phyloP scores from a whole-genome alignment of 2,888 invertebrate genomes.

The Bombylius discolor region DNA sequence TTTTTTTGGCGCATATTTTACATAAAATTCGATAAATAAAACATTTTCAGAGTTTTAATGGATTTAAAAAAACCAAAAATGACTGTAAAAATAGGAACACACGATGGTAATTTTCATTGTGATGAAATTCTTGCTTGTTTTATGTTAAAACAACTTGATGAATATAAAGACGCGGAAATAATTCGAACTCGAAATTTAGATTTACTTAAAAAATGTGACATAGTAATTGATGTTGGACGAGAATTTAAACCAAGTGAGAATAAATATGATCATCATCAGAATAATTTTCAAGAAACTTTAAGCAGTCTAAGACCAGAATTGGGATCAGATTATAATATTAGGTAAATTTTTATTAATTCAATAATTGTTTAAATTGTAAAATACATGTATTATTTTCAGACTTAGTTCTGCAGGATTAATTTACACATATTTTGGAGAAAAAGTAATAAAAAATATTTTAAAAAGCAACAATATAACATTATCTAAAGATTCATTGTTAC shows the following conservation, averaged over 20 bases:
- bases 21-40: too few relatives aligned
- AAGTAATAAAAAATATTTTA: constrained; percentile 52
- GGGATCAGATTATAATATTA: constrained; percentile 46
- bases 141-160: constrained; percentile 69
- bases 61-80: constrained; percentile 17
- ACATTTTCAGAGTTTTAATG: neutral
- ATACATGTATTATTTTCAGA: constrained; percentile 38
- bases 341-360: constrained; percentile 24
- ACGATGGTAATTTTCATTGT: constrained; percentile 76
- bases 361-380: neutral
- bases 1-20: too few relatives aligned
- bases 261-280: constrained; percentile 92
- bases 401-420: constrained; percentile 91
- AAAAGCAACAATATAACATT: constrained; percentile 35
- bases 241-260: constrained; percentile 61
- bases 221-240: constrained; percentile 91
- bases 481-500: constrained; percentile 40
- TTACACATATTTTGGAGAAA: constrained; percentile 78
- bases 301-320: constrained; percentile 49
- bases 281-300: constrained; percentile 54
- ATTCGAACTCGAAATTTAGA: constrained; percentile 49
- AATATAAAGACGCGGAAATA: constrained; percentile 69
- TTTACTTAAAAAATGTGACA: constrained; percentile 67
- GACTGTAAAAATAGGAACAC: constrained; percentile 26
- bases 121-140: constrained; percentile 92